These are phyloP conservation scores for Platycheirus rosarum DNA, from an alignment of 2,888 invertebrate species.

Conservation along the genomic window DNA sequence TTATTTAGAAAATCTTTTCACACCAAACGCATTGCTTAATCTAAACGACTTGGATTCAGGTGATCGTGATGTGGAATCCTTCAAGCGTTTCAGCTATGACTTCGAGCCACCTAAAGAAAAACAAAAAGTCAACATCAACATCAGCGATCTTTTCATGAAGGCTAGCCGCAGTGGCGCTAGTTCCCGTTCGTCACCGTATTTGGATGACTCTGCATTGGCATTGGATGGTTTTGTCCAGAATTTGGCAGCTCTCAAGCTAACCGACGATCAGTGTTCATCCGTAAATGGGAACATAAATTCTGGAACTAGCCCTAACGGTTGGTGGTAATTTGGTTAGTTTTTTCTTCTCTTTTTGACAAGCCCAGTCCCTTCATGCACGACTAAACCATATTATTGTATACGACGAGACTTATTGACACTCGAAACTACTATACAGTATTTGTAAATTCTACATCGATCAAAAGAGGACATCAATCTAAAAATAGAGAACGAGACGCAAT, in stretches of 20 bases:
- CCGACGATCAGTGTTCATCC: slow-evolving; percentile 79
- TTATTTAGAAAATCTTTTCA: slow-evolving; percentile 87
- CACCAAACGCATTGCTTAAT: slow-evolving; percentile 91
- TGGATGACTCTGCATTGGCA: slow-evolving; percentile 78
- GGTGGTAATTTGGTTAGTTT: slow-evolving; percentile 75
- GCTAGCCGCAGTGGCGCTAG: slow-evolving; percentile 75
- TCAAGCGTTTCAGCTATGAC: slow-evolving; percentile 93
- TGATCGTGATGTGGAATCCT: slow-evolving; percentile 92
- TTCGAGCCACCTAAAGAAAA: slow-evolving; percentile 90
- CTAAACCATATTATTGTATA: slow-evolving; percentile 29
- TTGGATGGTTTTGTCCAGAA: slow-evolving; percentile 81
- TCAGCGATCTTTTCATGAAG: slow-evolving; percentile 88
- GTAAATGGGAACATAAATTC: slow-evolving; percentile 76
- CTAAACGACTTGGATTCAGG: slow-evolving; percentile 90
- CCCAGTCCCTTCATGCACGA: neutral
- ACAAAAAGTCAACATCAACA: slow-evolving; percentile 90
- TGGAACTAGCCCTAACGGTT: slow-evolving; percentile 75
- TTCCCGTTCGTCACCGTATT: slow-evolving; percentile 80
- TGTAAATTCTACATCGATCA: slow-evolving; percentile 33
- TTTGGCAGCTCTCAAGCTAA: slow-evolving; percentile 80
- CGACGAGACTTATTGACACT: slow-evolving; percentile 4
- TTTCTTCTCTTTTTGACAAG: slow-evolving; percentile 16
- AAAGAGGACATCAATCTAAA: slow-evolving; percentile 9
- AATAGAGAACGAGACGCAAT: neutral
- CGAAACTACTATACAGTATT: slow-evolving; percentile 43